phyloP scores from a whole-genome alignment of 2,797 vertebrate genomes.

The Chloroceryle amazona region DNA sequence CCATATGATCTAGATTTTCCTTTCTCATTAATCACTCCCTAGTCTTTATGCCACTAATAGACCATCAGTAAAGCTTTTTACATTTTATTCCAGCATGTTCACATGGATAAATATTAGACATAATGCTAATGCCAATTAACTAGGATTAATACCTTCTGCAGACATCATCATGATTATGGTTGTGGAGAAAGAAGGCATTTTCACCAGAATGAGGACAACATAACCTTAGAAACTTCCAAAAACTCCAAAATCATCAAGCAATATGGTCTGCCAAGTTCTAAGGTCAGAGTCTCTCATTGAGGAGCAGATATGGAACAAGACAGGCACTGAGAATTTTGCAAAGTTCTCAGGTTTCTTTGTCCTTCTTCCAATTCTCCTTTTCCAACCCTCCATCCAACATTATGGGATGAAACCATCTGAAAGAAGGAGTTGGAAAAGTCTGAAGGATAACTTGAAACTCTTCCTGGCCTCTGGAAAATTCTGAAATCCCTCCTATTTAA shows the following conservation, averaged over 20 bases:
- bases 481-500: slow-evolving; percentile 53
- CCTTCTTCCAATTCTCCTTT: slow-evolving; percentile 34
- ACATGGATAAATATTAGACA: neutral
- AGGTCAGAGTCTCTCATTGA: slow-evolving; percentile 3
- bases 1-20: slow-evolving; percentile 49
- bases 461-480: slow-evolving; percentile 50
- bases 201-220: neutral
- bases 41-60: slow-evolving; percentile 21
- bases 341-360: slow-evolving; percentile 39
- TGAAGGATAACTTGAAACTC: slow-evolving; percentile 51
- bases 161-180: neutral
- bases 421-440: slow-evolving; percentile 40
- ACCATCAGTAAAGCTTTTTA: neutral
- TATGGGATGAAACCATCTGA: slow-evolving; percentile 28
- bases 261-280: slow-evolving; percentile 14
- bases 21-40: slow-evolving; percentile 41
- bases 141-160: neutral
- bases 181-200: neutral
- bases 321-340: neutral
- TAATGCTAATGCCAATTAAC: neutral
- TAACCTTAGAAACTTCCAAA: neutral
- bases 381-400: slow-evolving; percentile 28
- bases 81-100: neutral
- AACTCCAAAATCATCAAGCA: neutral
- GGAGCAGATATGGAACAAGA: slow-evolving; percentile 20